Evolutionary conservation across 2,113 vertebrate species (phyloP), one percentile per base, ranked within the genome.

Genomic region (Sphyrna mokarran): DNA sequence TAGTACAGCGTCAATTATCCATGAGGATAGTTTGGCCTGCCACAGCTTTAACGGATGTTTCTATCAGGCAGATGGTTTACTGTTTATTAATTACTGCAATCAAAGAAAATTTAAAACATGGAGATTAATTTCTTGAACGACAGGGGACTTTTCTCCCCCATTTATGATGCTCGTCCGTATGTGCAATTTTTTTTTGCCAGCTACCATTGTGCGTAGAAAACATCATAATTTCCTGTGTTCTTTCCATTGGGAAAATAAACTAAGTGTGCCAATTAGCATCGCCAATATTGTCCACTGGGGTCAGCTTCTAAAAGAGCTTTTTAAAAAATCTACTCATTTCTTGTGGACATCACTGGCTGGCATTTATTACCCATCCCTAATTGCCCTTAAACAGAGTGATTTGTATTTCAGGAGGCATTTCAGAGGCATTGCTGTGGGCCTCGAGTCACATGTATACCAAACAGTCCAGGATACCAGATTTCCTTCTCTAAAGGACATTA

Each of bases 61-160:
- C 89, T 20, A 37, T 37, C 61, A 37, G 61, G 89, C 89, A 37
- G 89, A 93, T 93, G 61, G 89, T 93, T 90, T 93, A 37, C 89
- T 37, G 33, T 93, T 93, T 93, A 93, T 93, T 93, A 93, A 93
- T 93, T 93, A 93, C 89, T 37, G 89, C 89, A 93, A 66, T 66
- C 89, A 93, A 93, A 66, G 89, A 37, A 68, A 37, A 93, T 66
- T 37, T 66, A 68, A 93, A 63, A 63, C 10, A 61, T 93, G 89
- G 89, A 93, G 61, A 93, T 93, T 93, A 93, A 93, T 93, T 66
- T 93, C 89, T 22, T 66, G 61, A 66, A 66, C 61, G 63, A n/a
- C 33, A 22, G 89, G 89, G 33, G 61, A 93, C 61, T 14, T 66
- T 66, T 93, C 37, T 0, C 33, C 61, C 16, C 63, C 61, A 93